These are phyloP conservation scores for Drosophila bipectinata DNA, from an alignment of 1,140 invertebrate genomes.

Conservation along the genomic window DNA sequence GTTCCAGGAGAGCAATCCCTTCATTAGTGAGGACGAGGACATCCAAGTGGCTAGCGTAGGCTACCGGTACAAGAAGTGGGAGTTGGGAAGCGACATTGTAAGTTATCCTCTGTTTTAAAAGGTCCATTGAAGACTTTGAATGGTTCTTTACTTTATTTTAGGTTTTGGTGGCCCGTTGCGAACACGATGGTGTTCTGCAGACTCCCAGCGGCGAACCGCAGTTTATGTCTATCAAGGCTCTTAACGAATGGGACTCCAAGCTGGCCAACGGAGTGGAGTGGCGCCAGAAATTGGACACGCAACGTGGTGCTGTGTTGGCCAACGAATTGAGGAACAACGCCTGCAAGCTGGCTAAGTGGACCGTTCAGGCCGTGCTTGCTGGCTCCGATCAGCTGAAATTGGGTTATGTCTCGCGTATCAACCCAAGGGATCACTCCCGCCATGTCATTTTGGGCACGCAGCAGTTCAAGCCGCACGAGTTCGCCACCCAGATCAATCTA, in stretches of 20 bases:
- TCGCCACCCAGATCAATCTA: conserved; percentile 99
- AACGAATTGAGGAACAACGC: conserved; percentile 99
- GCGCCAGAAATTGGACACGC: conserved; percentile 98
- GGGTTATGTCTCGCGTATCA: conserved; percentile 98
- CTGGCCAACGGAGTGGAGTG: conserved; percentile 98
- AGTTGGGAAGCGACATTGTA: conserved; percentile 96
- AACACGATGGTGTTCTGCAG: conserved; percentile 97
- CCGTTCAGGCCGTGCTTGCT: conserved; percentile 97
- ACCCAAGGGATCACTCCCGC: conserved; percentile 96
- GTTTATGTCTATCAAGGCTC: conserved; percentile 97
- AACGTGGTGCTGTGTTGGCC: conserved; percentile 98
- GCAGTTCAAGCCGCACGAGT: conserved; percentile 99
- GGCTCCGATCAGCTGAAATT: conserved; percentile 99
- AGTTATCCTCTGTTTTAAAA: conserved; percentile 47
- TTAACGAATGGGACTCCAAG: conserved; percentile 99
- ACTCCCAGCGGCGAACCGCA: conserved; percentile 96
- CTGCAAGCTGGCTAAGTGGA: conserved; percentile 99
- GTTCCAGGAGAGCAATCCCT: conserved; percentile 97
- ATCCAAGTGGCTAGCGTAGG: conserved; percentile 97
- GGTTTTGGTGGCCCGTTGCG: conserved; percentile 95
- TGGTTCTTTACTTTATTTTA: conserved; percentile 20
- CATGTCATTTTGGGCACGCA: conserved; percentile 99
- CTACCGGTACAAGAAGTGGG: conserved; percentile 98
- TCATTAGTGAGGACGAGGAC: conserved; percentile 96
- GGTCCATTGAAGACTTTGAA: too few species aligned